phyloP scores from a whole-genome alignment of 2,888 invertebrate genomes.

The Hyppa rectilinea region DNA sequence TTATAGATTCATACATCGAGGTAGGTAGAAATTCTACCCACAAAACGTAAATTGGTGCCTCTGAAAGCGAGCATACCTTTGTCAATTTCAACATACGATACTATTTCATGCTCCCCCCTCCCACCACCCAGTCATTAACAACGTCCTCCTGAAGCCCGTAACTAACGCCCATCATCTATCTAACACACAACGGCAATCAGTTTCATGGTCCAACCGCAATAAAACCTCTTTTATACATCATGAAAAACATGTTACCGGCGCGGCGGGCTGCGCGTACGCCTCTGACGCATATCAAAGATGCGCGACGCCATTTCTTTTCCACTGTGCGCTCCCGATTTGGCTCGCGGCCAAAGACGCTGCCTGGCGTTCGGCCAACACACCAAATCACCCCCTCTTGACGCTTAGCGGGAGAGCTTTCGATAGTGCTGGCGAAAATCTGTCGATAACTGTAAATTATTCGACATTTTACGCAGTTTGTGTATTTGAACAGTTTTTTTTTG shows the following conservation, averaged over 20 bases:
- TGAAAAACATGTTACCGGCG: conserved; percentile 70
- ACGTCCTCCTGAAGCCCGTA: conserved; percentile 23
- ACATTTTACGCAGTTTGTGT: not conserved
- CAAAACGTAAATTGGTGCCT: not conserved
- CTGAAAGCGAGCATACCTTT: not conserved
- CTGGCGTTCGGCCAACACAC: conserved; percentile 84
- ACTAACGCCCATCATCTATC: conserved; percentile 44
- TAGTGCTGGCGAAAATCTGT: conserved; percentile 61
- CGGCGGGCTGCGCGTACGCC: conserved; percentile 79
- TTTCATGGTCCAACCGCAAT: conserved; percentile 66
- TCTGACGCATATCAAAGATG: conserved; percentile 90
- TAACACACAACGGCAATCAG: conserved; percentile 52
- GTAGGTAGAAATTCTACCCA: not conserved
- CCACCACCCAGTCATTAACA: conserved; percentile 20
- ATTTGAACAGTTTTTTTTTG: no score
- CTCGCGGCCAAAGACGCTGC: conserved; percentile 85
- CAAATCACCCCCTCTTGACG: conserved; percentile 82
- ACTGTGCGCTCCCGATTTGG: conserved; percentile 85
- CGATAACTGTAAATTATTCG: conserved; percentile 29
- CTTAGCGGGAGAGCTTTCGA: conserved; percentile 68
- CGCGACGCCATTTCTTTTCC: conserved; percentile 89
- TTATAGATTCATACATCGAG: not conserved
- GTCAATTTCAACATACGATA: conserved; percentile 7
- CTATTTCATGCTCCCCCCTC: not conserved
- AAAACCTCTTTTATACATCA: conserved; percentile 71